Base-by-base conservation (phyloP, 2,797 vertebrate species). In the Meriones psammophilus region DNA sequence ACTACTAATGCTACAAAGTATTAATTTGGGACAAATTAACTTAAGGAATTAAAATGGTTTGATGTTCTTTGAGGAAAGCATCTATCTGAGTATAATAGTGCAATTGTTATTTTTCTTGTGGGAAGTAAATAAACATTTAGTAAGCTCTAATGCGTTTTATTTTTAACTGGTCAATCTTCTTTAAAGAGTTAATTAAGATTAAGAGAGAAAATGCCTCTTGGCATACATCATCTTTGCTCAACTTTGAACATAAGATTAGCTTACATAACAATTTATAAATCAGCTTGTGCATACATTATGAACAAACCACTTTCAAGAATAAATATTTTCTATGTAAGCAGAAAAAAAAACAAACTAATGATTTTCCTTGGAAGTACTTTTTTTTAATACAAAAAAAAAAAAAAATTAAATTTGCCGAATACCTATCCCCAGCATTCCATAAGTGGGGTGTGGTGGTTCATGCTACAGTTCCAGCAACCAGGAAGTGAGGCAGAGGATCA, bases 141-240 rank as follows among this genome's bases (percentile, higher is more conserved):
- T 94, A 96, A 96, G 39, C 58, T 79, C 60, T 95, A 78, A 94
- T 80, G 89, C 77, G 60, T 14, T 84, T 96, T 33, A 33, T 97
- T 91, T 68, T 58, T 80, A 97, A 95, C 17, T 91, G 89, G 89
- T 73, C 94, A 93, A 46, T 89, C 79, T 26, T 96, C 88, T 88
- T 89, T 94, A 33, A 79, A 96, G 96, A 90, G 62, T 93, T 97
- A 94, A 97, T 97, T 97, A 96, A 96, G 89, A 91, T 86, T 76
- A 96, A 91, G 69, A 80, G 78, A 91, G 95, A 95, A 84, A 94
- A n/a, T 90, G 77, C 50, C 73, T 91, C 56, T 94, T 80, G 30
- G 90, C 62, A 87, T 92, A 66, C 26, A 91, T 83, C 71, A 96
- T 92, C 86, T 96, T 80, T 93, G 92, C 66, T 93, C 91, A 95